Evolutionary conservation across 2,797 vertebrate genomes (phyloP), one percentile per base, ranked within the genome.

Genomic region (Pseudomugil gertrudae): DNA sequence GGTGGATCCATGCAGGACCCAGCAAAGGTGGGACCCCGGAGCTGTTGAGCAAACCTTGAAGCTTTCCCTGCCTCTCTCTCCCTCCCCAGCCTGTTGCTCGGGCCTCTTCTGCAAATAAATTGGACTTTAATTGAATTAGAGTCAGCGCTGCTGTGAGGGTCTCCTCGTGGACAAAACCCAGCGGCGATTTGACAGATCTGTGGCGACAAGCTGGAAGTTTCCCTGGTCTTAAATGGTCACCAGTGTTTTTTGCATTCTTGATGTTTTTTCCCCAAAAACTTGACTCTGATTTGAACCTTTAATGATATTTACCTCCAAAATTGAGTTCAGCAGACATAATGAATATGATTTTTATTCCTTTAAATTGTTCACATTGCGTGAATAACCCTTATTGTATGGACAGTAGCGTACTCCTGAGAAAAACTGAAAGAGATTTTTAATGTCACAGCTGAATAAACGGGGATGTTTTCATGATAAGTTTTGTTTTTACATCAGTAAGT

Each of bases 41-140:
- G 95, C 95, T 94, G 95, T 95, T 94, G 94, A 95, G 93, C 93
- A 95, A 96, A 96, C 94, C 96, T 96, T 88, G 83, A 92, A 92
- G 89, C 94, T 90, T 88, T 67, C 86, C 86, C 55, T 70, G 27
- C 62, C 68, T 57, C 66, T 54, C 61, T 17, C 47, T 15, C 66
- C 80, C 72, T 45, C 66, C 83, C 88, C 92, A 93, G 96, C 95
- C 96, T 96, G 96, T 97, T 97, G 96, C 97, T 95, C 89, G 78
- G 93, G 94, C 95, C 95, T 95, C 95, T 93, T 92, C 77, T 26
- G 94, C 95, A 96, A 96, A 97, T 96, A 97, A 96, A 98, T 95
- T 94, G 93, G 94, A 94, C 94, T 96, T 97, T 98, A 98, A 98
- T 98, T 98, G 95, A 99, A 98, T 99, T 98, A 97, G 94, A 95